phyloP scores from a whole-genome alignment of 92 coral and sea anemone genomes.

The Metridium senile region DNA sequence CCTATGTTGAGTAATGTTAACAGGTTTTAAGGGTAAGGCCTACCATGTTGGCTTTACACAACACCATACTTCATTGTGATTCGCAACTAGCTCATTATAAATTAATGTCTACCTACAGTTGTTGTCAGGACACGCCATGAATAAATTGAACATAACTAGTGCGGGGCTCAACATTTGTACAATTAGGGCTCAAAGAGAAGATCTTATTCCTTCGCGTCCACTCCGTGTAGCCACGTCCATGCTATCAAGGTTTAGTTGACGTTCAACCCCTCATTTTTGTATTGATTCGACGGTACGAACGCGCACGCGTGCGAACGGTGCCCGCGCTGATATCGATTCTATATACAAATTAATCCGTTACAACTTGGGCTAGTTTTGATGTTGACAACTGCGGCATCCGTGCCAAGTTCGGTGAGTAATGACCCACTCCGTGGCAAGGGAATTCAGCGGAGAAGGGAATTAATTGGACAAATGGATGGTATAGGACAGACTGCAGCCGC shows the following conservation, averaged over 20 bases:
- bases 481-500: slow-evolving; percentile 54
- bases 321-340: slow-evolving; percentile 64
- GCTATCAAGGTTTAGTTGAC: slow-evolving; percentile 26
- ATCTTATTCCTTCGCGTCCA: slow-evolving; percentile 17
- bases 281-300: slow-evolving; percentile 24
- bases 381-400: slow-evolving; percentile 84
- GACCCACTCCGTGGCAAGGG: slow-evolving; percentile 63
- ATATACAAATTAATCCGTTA: slow-evolving; percentile 71
- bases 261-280: slow-evolving; percentile 16
- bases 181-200: slow-evolving; percentile 57
- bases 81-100: slow-evolving; percentile 71
- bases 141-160: slow-evolving; percentile 85
- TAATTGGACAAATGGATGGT: slow-evolving; percentile 60
- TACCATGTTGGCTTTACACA: slow-evolving; percentile 22
- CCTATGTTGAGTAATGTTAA: neutral
- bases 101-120: slow-evolving; percentile 76
- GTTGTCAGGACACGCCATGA: slow-evolving; percentile 69
- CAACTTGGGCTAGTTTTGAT: slow-evolving; percentile 58
- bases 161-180: slow-evolving; percentile 81
- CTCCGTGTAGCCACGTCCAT: slow-evolving; percentile 15
- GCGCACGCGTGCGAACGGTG: slow-evolving; percentile 76
- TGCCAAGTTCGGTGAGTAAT: slow-evolving; percentile 55
- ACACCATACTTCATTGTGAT: slow-evolving; percentile 68
- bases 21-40: neutral
- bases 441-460: slow-evolving; percentile 45